Evolutionary conservation across 1,140 invertebrate genomes (phyloP), one percentile per base, ranked within the genome.

Genomic region (Nasonia giraulti): DNA sequence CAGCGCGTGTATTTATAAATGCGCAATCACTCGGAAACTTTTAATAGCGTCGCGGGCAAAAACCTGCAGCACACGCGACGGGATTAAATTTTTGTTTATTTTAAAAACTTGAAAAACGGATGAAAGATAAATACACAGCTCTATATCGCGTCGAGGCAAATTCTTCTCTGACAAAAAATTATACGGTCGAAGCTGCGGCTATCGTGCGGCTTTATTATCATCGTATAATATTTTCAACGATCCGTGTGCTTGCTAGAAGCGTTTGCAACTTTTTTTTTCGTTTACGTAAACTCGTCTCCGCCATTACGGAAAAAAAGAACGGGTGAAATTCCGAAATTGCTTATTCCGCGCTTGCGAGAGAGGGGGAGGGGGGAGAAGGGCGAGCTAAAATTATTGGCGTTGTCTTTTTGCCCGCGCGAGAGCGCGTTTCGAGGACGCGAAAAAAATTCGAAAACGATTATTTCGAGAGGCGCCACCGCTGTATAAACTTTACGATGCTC

Each of bases 401-500:
- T 40, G 17, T 40, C 8, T 76, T 12, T 62, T 76, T 50, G 3
- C 12, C 2, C 40, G 4, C n/a, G 27, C 27, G 27, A 27, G 27
- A 27, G 27, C 27, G 20, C 8, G 8, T 76, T 17, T 40, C 2
- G 40, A 50, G 74, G 40, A 50, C 14, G 37, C 17, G 17, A 73
- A 68, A 78, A 78, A 83, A 85, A 79, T 68, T 73, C 20, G 55
- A 66, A 83, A 87, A 86, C 86, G 69, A 87, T 87, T 86, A 83
- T 73, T 74, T 80, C 76, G 27, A 82, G 71, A 84, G 71, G 84
- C 23, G 44, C 76, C 84, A 68, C 40, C 40, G 40, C 40, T 88
- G 47, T 50, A 62, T 62, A 86, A 87, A 87, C 47, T 88, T 86
- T 85, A 88, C 84, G 84, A 88, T 87, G 74, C 75, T 86, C 87